Evolutionary conservation across 2,888 invertebrate species (phyloP).

Genomic region (Barypeithes pellucidus): DNA sequence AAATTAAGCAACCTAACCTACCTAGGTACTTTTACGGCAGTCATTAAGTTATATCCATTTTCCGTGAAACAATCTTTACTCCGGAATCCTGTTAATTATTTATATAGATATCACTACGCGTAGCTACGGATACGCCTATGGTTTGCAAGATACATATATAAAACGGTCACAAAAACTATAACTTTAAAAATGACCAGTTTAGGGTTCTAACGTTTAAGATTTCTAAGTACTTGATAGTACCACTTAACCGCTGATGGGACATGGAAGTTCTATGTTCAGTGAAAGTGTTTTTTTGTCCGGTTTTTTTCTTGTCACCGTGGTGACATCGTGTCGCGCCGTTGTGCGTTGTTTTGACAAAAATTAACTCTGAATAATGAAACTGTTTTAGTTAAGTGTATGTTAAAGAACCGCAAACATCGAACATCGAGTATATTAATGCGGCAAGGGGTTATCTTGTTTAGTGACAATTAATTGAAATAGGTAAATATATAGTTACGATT

Average conservation of each 20-base stretch:
- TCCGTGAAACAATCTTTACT: too few species aligned
- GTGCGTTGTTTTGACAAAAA: conserved; percentile 9
- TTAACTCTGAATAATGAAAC: not conserved
- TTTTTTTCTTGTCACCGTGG: not conserved
- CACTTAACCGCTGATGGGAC: not conserved
- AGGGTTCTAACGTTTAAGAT: conserved; percentile 22
- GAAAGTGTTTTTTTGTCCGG: not conserved
- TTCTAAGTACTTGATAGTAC: conserved; percentile 27
- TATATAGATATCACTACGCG: too few species aligned
- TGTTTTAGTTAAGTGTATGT: not conserved
- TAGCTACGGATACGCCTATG: conserved; percentile 15
- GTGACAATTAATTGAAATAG: not conserved
- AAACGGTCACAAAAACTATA: conserved; percentile 25
- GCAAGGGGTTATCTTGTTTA: too few species aligned
- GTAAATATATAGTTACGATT: too few species aligned
- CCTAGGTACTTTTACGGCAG: too few species aligned
- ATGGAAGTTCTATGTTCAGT: not conserved
- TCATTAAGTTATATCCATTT: too few species aligned
- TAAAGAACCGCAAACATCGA: not conserved
- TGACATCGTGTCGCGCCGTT: conserved; percentile 1
- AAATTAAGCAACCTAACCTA: too few species aligned
- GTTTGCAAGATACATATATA: conserved; percentile 6
- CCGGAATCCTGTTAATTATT: too few species aligned
- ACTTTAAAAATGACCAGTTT: conserved; percentile 23
- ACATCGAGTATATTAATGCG: not conserved